Evolutionary conservation across 2,888 invertebrate genomes (phyloP), one percentile per base, ranked within the genome.

Genomic region (Nephrotoma guestfalica): DNA sequence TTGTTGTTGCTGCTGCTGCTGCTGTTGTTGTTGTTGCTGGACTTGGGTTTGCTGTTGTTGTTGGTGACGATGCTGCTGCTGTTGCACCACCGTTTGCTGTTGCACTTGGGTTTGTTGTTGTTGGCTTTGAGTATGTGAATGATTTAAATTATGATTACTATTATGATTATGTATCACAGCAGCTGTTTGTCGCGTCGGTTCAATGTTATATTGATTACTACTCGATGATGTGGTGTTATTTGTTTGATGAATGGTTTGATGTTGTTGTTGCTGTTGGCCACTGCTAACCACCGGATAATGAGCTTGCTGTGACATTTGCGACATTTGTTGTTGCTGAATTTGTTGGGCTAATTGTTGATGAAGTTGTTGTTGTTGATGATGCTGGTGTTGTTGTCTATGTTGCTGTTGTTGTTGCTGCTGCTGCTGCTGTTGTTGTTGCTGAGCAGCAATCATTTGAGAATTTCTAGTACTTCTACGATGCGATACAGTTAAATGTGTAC

Each of bases 261-360:
- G 51, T 51, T 51, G 90, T 87, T 89, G 90, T 87, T 88, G 89
- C 87, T 90, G 90, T 86, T 88, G 88, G 15, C 86, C 88, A 87
- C 41, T 88, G 88, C 85, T 88, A 18, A 89, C 89, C 15, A 89
- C 89, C 6, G 90, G 90, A 88, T 90, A 90, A 87, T 89, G 90
- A 51, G 91, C 90, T 88, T 91, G 91, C 86, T 91, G 91, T 43
- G 90, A 89, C 90, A 91, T 90, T 88, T 90, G 90, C 86, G 90
- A 89, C 89, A 91, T 90, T 88, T 91, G 91, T 47, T 90, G 88
- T 86, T 88, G 90, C 85, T 90, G 90, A 45, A 90, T 89, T 87
- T 89, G 88, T 87, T 89, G 89, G 42, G 89, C 88, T 51, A 87
- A 51, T 87, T 88, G 88, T 85, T 88, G 87, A 86, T 87, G 88